phyloP scores from a whole-genome alignment of 2,888 invertebrate genomes.

The Gastrophysa polygoni region DNA sequence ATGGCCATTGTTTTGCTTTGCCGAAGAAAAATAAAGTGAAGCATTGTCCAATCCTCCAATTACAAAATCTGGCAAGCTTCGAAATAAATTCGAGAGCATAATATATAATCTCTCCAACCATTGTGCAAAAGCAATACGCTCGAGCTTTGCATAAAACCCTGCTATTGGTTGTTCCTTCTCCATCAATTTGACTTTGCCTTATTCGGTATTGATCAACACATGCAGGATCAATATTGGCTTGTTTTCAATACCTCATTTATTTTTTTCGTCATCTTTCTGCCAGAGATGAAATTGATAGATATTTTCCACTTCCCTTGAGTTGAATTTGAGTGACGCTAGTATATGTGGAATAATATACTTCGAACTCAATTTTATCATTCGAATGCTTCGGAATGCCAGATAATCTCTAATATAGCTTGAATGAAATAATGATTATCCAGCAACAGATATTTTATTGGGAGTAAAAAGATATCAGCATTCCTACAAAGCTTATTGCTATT shows the following conservation, averaged over 20 bases:
- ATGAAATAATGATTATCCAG: no score
- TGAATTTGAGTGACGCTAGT: no score
- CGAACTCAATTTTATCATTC: no score
- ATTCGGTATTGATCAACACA: neutral
- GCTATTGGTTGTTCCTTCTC: neutral
- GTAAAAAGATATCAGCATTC: no score
- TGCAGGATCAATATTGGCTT: conserved; percentile 2
- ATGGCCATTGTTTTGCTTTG: neutral
- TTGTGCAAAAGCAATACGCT: neutral
- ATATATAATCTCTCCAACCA: neutral
- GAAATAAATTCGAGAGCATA: no score
- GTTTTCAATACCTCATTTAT: conserved; percentile 4
- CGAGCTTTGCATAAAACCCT: neutral
- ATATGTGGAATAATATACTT: no score
- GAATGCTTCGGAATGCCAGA: no score
- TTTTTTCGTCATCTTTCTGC: neutral
- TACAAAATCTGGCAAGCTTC: neutral
- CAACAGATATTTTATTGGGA: no score
- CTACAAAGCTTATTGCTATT: no score
- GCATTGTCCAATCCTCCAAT: neutral
- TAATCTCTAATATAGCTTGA: no score
- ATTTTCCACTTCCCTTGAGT: no score
- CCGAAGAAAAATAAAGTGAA: neutral
- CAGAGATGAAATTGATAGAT: neutral
- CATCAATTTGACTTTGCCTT: neutral